Evolutionary conservation across 2,888 invertebrate genomes (phyloP), one percentile per base, ranked within the genome.

Genomic region (Lottia scabra): DNA sequence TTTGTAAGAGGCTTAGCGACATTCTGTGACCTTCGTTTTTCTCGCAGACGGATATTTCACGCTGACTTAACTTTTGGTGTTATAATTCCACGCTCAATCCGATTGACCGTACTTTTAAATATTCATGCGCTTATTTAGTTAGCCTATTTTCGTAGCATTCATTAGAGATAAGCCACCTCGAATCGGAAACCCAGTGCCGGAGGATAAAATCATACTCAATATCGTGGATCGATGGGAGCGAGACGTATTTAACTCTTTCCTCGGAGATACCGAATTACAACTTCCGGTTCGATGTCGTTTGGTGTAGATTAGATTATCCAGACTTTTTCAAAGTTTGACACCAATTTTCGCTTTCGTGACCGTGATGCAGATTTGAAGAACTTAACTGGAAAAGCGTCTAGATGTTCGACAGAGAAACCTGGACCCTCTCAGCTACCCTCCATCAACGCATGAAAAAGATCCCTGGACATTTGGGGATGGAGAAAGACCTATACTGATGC

Each of bases 11-110:
- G 56, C 12, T 56, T 23, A 56, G 56, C 19, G 19, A 23, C 56
- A 56, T 56, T 56, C 56, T 19, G 56, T 56, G 56, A 56, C 56
- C 56, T 56, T 56, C 23, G 56, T 56, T 56, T 12, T 19, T 23
- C 19, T 23, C 19, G 56, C 56, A 56, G 56, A 56, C 56, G 56
- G 56, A 56, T 56, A 23, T 56, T 56, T 56, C 56, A 56, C 56
- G 56, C 23, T 23, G 56, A 56, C 56, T 56, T 56, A 56, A 56
- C 56, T 56, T 56, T 56, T 56, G 56, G 56, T 56, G 56, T 56
- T 19, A 19, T 56, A 23, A 56, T 56, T 23, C 19, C 56, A 56
- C 23, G 19, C 19, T 19, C 56, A 56, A 56, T 56, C 56, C 56
- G 56, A 56, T 56, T 56, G 56, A 56, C 23, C 19, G 13, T 10